Conservation (phyloP, 2,797 vertebrate species). For the Bovichtus variegatus region DNA sequence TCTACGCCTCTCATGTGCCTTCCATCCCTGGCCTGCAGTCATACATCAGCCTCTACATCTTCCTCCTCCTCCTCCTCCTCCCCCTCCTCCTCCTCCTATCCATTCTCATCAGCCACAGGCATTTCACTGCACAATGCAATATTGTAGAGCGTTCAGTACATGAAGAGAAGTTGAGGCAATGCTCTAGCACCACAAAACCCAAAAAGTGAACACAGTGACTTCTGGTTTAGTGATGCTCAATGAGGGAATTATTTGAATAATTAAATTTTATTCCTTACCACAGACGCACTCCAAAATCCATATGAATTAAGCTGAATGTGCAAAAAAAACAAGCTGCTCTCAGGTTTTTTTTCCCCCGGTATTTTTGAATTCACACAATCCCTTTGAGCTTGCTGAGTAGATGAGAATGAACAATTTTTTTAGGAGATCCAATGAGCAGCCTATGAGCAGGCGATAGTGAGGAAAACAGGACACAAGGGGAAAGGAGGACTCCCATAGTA, state of each 20-base stretch:
- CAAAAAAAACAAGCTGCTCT: conserved; percentile 18
- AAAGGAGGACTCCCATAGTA: neutral
- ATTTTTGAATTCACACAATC: conserved; percentile 27
- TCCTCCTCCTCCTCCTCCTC: conserved; percentile 48
- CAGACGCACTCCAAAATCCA: conserved; percentile 32
- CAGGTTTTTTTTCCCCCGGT: conserved; percentile 2
- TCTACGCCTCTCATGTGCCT: conserved; percentile 53
- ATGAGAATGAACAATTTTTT: conserved; percentile 28
- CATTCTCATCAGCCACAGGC: conserved; percentile 70
- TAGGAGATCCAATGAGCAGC: neutral
- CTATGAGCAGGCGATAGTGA: neutral
- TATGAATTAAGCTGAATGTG: conserved; percentile 28
- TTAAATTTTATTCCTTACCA: conserved; percentile 34
- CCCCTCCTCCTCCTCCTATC: conserved; percentile 54
- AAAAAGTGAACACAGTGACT: conserved; percentile 45
- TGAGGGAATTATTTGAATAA: conserved; percentile 53
- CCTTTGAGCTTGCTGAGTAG: conserved; percentile 13
- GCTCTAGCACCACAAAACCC: conserved; percentile 15
- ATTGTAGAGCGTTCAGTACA: conserved; percentile 58
- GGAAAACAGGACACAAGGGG: conserved; percentile 10
- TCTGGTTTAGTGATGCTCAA: conserved; percentile 40
- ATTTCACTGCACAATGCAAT: conserved; percentile 69
- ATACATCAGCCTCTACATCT: conserved; percentile 57
- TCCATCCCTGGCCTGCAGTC: conserved; percentile 56
- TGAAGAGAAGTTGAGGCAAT: conserved; percentile 19